Base-by-base conservation (phyloP, 2,888 invertebrate genomes). In the Torymus tubicola region DNA sequence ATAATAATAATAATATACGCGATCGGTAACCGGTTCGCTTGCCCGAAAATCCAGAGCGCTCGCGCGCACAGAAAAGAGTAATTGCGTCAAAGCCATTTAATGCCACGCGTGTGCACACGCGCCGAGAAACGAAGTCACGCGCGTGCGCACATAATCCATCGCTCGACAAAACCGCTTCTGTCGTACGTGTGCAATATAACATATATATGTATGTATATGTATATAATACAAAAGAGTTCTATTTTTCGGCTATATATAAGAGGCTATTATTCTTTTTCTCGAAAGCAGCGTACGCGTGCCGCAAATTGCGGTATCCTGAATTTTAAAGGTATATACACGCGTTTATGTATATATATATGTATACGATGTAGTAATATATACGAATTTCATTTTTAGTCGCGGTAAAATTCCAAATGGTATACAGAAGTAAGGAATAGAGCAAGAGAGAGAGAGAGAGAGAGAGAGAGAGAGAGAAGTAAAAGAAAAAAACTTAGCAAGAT, bases 21-120 rank as follows among this genome's bases (percentile, higher is more conserved):
- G 16, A n/a, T 10, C 8, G 57, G 2, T n/a, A 42, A 73, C 73
- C 73, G 73, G 63, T 73, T 73, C 8, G 18, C 24, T 8, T 8
- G 42, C 24, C 24, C 70, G 70, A 42, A 52, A n/a, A 42, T 42
- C 42, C 42, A 42, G 42, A 42, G 8, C 42, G n/a, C 8, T 21
- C 18, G 52, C 52, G 18, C 16, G 2, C 24, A 18, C 1, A 14
- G 42, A 65, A 57, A 57, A 73, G 73, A 16, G 12, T 71, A 67
- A 67, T 74, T 67, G 65, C 67, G 65, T 52, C 74, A 74, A 74
- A 31, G 50, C 65, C 18, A 73, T 64, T 55, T 55, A 64, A 61
- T 50, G 53, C 14, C 65, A n/a, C 74, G 50, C 14, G 18, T 42
- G 24, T 50, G 53, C 53, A 55, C 69, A 16, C 55, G 13, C 4